A percentile compares a stretch with the other conserved stretches of the same genome.
Evolutionary conservation across 2,888 invertebrate genomes (phyloP).

Genomic region (Liopterus haemorrhoidalis): DNA sequence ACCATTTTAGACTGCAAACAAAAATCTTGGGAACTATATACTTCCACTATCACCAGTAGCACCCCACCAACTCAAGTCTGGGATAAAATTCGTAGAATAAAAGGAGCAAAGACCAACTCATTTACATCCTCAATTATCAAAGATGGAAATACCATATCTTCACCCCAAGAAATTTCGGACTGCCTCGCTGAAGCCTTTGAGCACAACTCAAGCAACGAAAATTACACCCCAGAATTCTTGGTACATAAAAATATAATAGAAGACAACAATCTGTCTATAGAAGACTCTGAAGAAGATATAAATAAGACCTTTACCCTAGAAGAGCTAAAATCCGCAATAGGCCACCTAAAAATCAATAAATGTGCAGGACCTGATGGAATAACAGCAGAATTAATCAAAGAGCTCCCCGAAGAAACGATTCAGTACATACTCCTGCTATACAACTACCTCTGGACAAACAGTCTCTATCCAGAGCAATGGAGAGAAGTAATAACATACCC

Average conservation of each 20-base stretch:
- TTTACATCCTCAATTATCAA: not conserved
- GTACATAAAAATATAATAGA: not conserved
- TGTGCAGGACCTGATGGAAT: not conserved
- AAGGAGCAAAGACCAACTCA: not conserved
- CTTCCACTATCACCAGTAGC: not conserved
- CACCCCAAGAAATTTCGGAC: not conserved
- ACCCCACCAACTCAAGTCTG: not conserved
- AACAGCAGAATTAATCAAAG: not conserved
- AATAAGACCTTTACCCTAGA: not conserved
- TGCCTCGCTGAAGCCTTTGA: not conserved
- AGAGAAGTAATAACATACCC: not conserved
- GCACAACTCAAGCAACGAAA: not conserved
- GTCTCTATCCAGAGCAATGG: not conserved
- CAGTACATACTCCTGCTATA: not conserved
- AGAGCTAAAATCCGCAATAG: not conserved
- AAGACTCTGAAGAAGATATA: not conserved
- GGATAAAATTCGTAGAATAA: conserved; percentile 1
- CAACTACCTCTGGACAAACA: not conserved
- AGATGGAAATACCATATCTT: not conserved
- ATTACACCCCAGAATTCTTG: not conserved
- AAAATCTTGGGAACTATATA: not conserved
- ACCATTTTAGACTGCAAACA: not conserved
- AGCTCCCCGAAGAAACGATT: not conserved
- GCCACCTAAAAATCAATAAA: too few relatives aligned
- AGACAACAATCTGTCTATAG: not conserved